Conservation (phyloP, 1,140 invertebrate genomes). For the Bombus confusus region DNA sequence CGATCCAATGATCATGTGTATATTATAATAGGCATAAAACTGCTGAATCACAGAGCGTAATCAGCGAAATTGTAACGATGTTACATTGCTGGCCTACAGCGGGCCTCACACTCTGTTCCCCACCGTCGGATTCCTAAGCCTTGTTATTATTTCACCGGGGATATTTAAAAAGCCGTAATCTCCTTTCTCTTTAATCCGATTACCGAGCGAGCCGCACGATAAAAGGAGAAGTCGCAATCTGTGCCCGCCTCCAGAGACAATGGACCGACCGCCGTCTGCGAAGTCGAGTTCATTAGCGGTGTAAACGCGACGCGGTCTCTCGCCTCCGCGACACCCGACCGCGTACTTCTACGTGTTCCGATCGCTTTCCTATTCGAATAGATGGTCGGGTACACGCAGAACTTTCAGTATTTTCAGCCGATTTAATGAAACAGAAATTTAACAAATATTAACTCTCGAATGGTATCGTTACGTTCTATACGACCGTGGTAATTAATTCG, state of each 20-base stretch:
- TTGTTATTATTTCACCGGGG: constrained; percentile 54
- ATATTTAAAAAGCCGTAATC: constrained; percentile 55
- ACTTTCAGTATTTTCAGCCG: not conserved
- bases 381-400: not conserved
- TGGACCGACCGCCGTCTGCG: constrained; percentile 26
- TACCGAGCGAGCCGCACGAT: constrained; percentile 38
- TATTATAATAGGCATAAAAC: not conserved
- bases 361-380: not conserved
- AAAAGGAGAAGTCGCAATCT: constrained; percentile 53
- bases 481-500: too few species aligned
- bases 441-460: too few species aligned
- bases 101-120: not conserved
- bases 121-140: constrained; percentile 28
- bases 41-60: not conserved
- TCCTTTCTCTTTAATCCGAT: constrained; percentile 51
- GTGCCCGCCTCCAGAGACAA: constrained; percentile 41
- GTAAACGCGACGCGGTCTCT: constrained; percentile 18
- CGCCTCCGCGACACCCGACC: constrained; percentile 1
- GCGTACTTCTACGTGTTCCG: not conserved
- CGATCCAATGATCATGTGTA: too few species aligned
- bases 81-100: not conserved
- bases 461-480: too few species aligned
- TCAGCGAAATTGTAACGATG: not conserved
- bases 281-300: constrained; percentile 39
- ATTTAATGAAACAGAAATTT: not conserved